Evolutionary conservation across 2,113 vertebrate species (phyloP).

Genomic region (Microcebus lehilahytsara): DNA sequence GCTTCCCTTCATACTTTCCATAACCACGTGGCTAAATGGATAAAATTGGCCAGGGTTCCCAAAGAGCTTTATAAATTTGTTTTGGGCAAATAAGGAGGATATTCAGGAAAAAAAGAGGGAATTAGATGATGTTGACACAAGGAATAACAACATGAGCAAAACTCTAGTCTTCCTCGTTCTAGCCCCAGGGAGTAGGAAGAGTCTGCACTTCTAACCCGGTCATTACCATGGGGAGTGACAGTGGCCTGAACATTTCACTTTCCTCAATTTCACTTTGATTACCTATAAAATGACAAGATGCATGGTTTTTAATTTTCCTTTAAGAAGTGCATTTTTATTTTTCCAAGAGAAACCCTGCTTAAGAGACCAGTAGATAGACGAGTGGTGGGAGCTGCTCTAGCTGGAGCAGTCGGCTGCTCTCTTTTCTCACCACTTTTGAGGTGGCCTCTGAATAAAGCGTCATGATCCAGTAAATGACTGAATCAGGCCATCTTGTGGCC

Average conservation of each 20-base stretch:
- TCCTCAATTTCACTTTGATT: background rate
- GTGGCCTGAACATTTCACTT: background rate
- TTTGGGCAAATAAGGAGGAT: background rate
- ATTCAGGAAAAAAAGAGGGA: background rate
- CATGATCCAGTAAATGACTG: background rate
- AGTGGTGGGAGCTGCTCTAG: too few relatives aligned
- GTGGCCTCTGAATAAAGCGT: background rate
- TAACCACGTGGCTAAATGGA: background rate
- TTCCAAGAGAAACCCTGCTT: background rate
- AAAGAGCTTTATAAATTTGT: background rate
- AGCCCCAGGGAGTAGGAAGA: background rate
- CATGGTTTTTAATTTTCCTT: background rate
- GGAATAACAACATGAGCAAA: background rate
- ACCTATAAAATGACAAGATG: background rate
- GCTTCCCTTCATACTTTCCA: background rate
- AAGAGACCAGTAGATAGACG: background rate
- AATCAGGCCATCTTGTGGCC: background rate
- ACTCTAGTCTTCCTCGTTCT: too few relatives aligned
- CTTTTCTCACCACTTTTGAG: background rate
- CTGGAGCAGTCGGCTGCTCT: background rate
- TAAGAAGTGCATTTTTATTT: background rate
- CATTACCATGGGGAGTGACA: rapidly evolving
- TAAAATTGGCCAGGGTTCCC: background rate
- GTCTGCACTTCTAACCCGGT: background rate
- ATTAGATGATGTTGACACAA: background rate